Percentiles rank a stretch among this genome's conserved stretches.
phyloP scores from a whole-genome alignment of 2,113 vertebrate genomes.

The Jaculus jaculus region DNA sequence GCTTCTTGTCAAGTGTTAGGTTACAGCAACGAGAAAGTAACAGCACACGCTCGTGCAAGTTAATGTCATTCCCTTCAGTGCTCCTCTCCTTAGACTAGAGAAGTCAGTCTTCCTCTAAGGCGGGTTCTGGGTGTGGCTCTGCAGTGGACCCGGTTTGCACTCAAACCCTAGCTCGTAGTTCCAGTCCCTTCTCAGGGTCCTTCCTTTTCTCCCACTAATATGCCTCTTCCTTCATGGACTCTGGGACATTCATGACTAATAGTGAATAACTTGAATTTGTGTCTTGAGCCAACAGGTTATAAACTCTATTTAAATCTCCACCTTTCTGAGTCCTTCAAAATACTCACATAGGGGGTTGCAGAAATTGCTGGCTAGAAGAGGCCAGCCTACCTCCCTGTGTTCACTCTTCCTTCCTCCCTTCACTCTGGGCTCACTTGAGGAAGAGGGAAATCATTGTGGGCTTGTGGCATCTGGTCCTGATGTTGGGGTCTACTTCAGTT shows the following conservation, averaged over 20 bases:
- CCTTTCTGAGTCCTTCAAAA: neutral
- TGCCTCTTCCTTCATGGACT: neutral
- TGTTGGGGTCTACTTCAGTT: neutral
- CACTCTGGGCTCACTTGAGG: neutral
- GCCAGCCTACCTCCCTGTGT: neutral
- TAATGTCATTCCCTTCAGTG: neutral
- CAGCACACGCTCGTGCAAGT: neutral
- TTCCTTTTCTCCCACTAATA: neutral
- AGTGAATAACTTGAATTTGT: neutral
- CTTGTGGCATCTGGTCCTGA: neutral
- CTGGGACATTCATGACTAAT: neutral
- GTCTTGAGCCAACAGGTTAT: neutral
- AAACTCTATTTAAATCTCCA: neutral
- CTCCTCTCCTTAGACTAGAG: neutral
- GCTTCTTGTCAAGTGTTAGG: no score
- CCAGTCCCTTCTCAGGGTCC: accelerated
- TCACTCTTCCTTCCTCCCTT: neutral
- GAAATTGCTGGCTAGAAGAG: neutral
- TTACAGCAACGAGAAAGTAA: no score
- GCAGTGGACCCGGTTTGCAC: accelerated
- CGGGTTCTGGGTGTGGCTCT: neutral
- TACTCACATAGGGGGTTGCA: neutral
- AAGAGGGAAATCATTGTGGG: neutral
- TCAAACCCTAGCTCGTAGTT: neutral
- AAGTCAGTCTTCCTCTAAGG: neutral